These are phyloP conservation scores for Gadus macrocephalus DNA, from an alignment of 2,113 vertebrate genomes.

Conservation along the genomic window DNA sequence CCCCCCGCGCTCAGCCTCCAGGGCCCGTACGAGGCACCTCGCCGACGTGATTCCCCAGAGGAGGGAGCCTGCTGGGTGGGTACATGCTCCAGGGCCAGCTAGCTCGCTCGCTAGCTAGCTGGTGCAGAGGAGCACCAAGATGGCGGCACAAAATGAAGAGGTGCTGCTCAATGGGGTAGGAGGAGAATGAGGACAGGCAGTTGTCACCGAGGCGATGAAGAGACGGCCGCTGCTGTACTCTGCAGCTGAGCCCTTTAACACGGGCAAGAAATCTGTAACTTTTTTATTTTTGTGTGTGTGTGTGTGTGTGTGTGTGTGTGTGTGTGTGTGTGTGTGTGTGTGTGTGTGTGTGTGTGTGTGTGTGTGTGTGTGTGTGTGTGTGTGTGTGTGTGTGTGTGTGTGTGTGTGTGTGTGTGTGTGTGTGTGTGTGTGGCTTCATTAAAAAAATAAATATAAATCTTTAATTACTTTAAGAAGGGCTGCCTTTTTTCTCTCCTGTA, in stretches of 20 bases:
- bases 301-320: constrained; percentile 28
- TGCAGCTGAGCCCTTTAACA: constrained; percentile 55
- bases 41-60: constrained; percentile 30
- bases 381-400: too few relatives aligned
- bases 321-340: constrained; percentile 22
- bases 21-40: constrained; percentile 45
- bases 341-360: too few relatives aligned
- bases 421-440: not conserved
- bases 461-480: constrained; percentile 74
- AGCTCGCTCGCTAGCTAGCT: constrained; percentile 37
- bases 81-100: constrained; percentile 37
- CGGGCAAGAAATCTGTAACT: constrained; percentile 49
- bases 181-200: constrained; percentile 16
- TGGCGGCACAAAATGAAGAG: constrained; percentile 31
- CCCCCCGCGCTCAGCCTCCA: constrained; percentile 47
- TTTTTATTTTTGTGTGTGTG: constrained; percentile 31
- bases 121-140: constrained; percentile 38
- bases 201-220: constrained; percentile 16
- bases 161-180: constrained; percentile 2
- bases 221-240: constrained; percentile 53
- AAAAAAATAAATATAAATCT: not conserved
- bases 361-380: too few relatives aligned
- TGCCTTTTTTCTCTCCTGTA: constrained; percentile 82
- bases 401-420: too few relatives aligned
- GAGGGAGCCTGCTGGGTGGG: constrained; percentile 28